Evolutionary conservation across 2,797 vertebrate species (phyloP).

Genomic region (Tenualosa ilisha): DNA sequence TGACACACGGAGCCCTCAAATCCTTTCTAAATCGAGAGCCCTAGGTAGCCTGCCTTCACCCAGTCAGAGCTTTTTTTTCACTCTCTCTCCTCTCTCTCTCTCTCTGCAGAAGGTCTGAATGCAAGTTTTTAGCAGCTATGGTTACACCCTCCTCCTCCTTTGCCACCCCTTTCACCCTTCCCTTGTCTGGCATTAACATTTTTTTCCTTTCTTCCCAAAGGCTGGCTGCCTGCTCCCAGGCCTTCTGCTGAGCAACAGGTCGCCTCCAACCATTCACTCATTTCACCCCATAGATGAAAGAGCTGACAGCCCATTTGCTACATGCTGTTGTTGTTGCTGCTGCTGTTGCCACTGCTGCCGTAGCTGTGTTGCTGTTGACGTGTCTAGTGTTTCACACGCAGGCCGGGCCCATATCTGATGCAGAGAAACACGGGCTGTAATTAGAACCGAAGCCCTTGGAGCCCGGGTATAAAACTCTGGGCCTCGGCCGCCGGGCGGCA

Average conservation of each 20-base stretch:
- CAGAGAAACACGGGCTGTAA: constrained; percentile 42
- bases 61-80: constrained; percentile 55
- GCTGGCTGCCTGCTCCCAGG: constrained; percentile 58
- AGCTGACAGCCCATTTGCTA: constrained; percentile 27
- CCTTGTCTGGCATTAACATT: constrained; percentile 67
- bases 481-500: constrained; percentile 65
- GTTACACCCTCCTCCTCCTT: constrained; percentile 42
- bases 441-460: constrained; percentile 38
- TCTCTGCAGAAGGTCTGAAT: constrained; percentile 63
- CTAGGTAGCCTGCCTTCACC: constrained; percentile 70
- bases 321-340: not conserved
- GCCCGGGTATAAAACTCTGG: constrained; percentile 45
- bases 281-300: constrained; percentile 35
- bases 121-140: constrained; percentile 76
- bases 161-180: constrained; percentile 31
- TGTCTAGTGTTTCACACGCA: constrained; percentile 46
- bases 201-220: constrained; percentile 59
- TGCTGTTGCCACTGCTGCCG: not conserved
- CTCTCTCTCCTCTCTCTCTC: not conserved
- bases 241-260: constrained; percentile 74
- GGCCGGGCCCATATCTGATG: constrained; percentile 44
- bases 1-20: constrained; percentile 76
- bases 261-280: constrained; percentile 63
- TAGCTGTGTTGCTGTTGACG: constrained; percentile 49
- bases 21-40: constrained; percentile 73